Percentiles rank a stretch among this genome's conserved stretches.
Evolutionary conservation across 2,888 invertebrate species (phyloP).

Genomic region (Volucella bombylans): DNA sequence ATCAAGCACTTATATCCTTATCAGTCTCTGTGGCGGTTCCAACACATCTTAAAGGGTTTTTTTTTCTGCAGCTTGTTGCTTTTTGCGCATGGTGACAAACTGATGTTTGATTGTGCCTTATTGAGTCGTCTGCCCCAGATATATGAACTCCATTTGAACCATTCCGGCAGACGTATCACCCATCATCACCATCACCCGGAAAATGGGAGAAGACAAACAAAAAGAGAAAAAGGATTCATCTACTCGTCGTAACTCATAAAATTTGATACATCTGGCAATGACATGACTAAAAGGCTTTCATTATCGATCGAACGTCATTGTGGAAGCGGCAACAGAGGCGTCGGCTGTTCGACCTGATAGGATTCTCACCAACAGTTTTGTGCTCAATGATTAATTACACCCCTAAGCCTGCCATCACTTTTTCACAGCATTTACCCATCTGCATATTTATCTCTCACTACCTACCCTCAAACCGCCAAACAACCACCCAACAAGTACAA

Average conservation of each 20-base stretch:
- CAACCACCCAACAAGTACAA: slow-evolving; percentile 27
- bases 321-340: slow-evolving; percentile 4
- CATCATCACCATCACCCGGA: no score
- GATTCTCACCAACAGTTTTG: slow-evolving; percentile 40
- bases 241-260: slow-evolving; percentile 66
- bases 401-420: slow-evolving; percentile 9
- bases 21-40: no score
- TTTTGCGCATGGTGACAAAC: no score
- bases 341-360: slow-evolving; percentile 48
- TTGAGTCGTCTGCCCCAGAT: no score
- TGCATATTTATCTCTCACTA: neutral
- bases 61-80: no score
- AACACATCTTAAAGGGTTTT: no score
- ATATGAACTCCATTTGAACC: no score
- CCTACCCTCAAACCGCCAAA: neutral
- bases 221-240: slow-evolving; percentile 42
- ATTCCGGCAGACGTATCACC: no score
- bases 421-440: slow-evolving; percentile 29
- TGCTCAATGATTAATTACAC: slow-evolving; percentile 57
- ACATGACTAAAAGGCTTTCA: slow-evolving; percentile 71
- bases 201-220: slow-evolving; percentile 1
- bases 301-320: slow-evolving; percentile 66
- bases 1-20: no score
- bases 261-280: slow-evolving; percentile 70
- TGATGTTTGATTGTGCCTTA: no score